Evolutionary conservation across 1,140 invertebrate species (phyloP), one percentile per base, ranked within the genome.

Genomic region (Ptiloglossa arizonensis): DNA sequence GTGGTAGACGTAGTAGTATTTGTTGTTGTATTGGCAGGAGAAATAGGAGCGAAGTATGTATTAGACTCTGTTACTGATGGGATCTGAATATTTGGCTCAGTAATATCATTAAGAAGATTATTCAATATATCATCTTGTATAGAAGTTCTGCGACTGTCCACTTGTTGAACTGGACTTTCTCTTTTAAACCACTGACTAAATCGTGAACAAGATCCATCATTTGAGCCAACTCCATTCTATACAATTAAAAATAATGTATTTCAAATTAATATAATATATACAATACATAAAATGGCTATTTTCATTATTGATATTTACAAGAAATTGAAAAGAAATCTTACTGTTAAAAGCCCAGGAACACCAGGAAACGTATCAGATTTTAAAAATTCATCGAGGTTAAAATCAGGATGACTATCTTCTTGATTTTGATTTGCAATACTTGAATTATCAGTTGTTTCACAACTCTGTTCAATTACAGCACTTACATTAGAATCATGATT

Each of bases 371-470:
- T 93, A 73, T 96, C 95, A 79, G 94, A 93, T 80, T 96, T 95
- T 22, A 96, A 93, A 84, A 96, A 95, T 38, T 96, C 95, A 81
- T 96, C 95, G 72, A 97, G 94, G 90, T 95, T 95, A 91, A 96
- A 96, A 57, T 95, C 94, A 3, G 88, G 80, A 64, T 88, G 85
- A 9, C 88, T 78, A 0, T 79, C 80, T 41, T 91, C 88, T 62
- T 82, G 81, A 24, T 83, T 85, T n/a, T 80, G 87, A 32, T 87
- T 87, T 4, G 69, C 70, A 0, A 35, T 60, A 17, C 8, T 60
- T 1, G 80, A 85, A 50, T 64, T 84, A 19, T 84, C 86, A 9
- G 79, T 75, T 6, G 78, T 82, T 19, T 89, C 87, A 2, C 82
- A 83, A 15, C 79, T 88, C 6, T 81, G 64, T 17, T 90, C 88